These are phyloP conservation scores for Ranitomeya imitator DNA, from an alignment of 2,113 vertebrate species.

Conservation along the genomic window DNA sequence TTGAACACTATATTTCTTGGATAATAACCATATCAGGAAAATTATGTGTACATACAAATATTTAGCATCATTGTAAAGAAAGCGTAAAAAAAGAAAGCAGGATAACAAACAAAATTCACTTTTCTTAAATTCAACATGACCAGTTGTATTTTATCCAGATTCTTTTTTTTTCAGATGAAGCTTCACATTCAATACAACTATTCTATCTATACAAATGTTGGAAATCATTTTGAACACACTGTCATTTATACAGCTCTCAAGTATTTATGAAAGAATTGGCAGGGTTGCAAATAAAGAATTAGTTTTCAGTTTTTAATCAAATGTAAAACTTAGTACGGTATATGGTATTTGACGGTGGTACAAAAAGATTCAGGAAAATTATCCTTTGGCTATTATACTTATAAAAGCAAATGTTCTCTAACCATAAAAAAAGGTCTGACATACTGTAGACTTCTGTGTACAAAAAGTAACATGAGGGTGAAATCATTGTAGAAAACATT, in stretches of 20 bases:
- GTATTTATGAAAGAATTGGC: not conserved
- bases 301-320: not conserved
- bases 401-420: not conserved
- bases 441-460: not conserved
- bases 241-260: not conserved
- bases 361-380: not conserved
- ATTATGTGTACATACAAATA: not conserved
- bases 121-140: slow-evolving; percentile 3
- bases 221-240: not conserved
- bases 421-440: not conserved
- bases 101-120: not conserved
- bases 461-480: not conserved
- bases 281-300: not conserved
- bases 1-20: not conserved
- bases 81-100: not conserved
- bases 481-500: not conserved
- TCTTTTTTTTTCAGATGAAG: not conserved
- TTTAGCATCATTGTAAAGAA: not conserved
- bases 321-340: not conserved
- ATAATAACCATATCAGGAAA: not conserved
- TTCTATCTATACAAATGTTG: not conserved
- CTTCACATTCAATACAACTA: not conserved
- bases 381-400: not conserved
- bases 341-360: not conserved
- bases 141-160: not conserved